phyloP scores from a whole-genome alignment of 2,797 vertebrate species.

The Typhlichthys subterraneus region DNA sequence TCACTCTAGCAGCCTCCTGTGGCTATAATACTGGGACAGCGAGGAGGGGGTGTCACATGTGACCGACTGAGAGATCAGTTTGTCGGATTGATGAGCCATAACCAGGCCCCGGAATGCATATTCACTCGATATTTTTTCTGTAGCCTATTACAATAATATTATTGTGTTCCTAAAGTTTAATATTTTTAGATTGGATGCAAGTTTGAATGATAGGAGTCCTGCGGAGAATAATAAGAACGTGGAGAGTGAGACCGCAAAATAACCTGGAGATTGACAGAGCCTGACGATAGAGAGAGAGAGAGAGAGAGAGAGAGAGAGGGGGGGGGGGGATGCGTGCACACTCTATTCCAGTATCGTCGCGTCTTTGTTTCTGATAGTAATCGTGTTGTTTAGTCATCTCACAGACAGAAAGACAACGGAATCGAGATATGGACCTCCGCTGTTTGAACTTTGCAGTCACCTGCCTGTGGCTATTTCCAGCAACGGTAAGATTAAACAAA shows the following conservation, averaged over 20 bases:
- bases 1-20: slow-evolving; percentile 66
- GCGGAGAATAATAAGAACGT: too few species aligned
- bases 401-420: too few species aligned
- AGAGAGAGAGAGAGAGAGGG: background rate
- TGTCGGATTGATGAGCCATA: slow-evolving; percentile 65
- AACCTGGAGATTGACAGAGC: slow-evolving; percentile 1
- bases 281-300: background rate
- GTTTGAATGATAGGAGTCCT: background rate
- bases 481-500: too few species aligned
- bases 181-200: background rate
- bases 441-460: too few species aligned
- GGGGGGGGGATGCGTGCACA: slow-evolving; percentile 6
- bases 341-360: too few species aligned
- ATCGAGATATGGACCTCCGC: too few species aligned
- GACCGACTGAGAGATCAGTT: slow-evolving; percentile 49
- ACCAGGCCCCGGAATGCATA: slow-evolving; percentile 45
- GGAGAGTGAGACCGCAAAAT: background rate
- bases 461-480: too few species aligned
- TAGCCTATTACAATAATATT: background rate
- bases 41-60: slow-evolving; percentile 63
- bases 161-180: background rate
- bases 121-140: background rate
- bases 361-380: too few species aligned
- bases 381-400: too few species aligned
- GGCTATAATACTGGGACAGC: slow-evolving; percentile 60